phyloP scores from a whole-genome alignment of 2,113 vertebrate species.

The Rissa tridactyla region DNA sequence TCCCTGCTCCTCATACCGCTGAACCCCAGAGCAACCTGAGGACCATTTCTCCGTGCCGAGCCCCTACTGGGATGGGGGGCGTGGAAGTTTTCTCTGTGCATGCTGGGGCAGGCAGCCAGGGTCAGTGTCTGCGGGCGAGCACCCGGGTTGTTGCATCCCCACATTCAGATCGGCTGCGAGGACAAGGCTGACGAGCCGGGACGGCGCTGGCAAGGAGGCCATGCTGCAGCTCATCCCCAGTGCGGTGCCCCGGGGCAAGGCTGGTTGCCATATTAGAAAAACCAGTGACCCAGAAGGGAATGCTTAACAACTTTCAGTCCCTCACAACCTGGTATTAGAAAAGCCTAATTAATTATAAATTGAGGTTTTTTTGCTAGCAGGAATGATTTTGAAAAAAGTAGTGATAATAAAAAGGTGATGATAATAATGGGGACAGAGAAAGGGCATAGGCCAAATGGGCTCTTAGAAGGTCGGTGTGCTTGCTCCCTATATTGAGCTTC shows the following conservation, averaged over 20 bases:
- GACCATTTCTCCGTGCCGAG: background rate
- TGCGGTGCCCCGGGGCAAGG: background rate
- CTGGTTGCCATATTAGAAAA: background rate
- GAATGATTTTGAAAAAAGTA: background rate
- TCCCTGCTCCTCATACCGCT: accelerated
- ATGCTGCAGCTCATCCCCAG: background rate
- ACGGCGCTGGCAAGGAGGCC: accelerated
- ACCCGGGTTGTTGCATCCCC: background rate
- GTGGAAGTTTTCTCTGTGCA: background rate
- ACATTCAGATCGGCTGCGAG: background rate
- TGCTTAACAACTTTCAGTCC: background rate
- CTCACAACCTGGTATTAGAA: conserved; percentile 8
- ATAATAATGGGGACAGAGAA: background rate
- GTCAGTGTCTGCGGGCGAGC: background rate
- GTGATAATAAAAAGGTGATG: background rate
- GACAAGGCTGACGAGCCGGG: background rate
- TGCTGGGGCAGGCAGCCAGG: background rate
- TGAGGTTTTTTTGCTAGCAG: background rate
- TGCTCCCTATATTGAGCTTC: background rate
- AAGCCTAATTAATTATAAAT: background rate
- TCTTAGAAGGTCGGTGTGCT: background rate
- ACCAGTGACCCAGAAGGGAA: conserved; percentile 6
- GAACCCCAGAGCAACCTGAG: background rate
- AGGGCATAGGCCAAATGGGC: background rate
- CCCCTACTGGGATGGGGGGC: accelerated